A percentile compares a stretch with the other conserved stretches of the same genome.
Conservation (phyloP, 2,888 invertebrate genomes). For the Buathra laborator region DNA sequence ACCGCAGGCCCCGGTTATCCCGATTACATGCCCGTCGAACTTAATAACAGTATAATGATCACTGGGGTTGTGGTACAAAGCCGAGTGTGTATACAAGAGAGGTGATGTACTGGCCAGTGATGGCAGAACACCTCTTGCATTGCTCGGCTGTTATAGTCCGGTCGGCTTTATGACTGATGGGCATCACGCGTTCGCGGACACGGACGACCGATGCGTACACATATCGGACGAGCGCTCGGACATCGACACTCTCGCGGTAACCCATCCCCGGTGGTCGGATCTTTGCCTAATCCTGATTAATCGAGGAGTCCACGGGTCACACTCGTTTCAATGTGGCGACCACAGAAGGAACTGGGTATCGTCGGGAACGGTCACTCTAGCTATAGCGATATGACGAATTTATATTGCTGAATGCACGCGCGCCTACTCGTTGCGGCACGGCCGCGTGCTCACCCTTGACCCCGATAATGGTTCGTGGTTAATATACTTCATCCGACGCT, state of each 20-base stretch:
- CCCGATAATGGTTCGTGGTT: constrained; percentile 20
- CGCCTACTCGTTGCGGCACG: constrained; percentile 18
- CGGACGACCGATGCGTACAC: constrained; percentile 48
- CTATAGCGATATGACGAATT: constrained; percentile 50
- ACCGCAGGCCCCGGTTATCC: constrained; percentile 43
- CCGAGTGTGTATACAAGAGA: constrained; percentile 49
- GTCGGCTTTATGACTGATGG: constrained; percentile 79
- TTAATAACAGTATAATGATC: constrained; percentile 82
- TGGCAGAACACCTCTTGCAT: constrained; percentile 41
- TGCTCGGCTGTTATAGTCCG: constrained; percentile 48
- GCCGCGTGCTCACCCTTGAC: constrained; percentile 44
- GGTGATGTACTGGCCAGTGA: constrained; percentile 38
- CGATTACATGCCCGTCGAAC: constrained; percentile 82
- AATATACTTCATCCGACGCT: neutral
- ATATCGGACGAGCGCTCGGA: constrained; percentile 69
- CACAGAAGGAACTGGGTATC: constrained; percentile 48
- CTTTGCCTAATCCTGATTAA: constrained; percentile 83
- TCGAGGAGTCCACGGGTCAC: constrained; percentile 74
- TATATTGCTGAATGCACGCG: constrained; percentile 30
- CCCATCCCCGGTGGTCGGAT: constrained; percentile 72
- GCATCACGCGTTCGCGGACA: constrained; percentile 76
- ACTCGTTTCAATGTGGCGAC: constrained; percentile 46
- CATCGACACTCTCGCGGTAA: constrained; percentile 62
- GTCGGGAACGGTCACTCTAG: constrained; percentile 38
- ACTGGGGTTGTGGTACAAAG: constrained; percentile 21